A percentile compares a stretch with the other conserved stretches of the same genome.
phyloP scores from a whole-genome alignment of 1,140 invertebrate species.

The Calephelis virginiensis region DNA sequence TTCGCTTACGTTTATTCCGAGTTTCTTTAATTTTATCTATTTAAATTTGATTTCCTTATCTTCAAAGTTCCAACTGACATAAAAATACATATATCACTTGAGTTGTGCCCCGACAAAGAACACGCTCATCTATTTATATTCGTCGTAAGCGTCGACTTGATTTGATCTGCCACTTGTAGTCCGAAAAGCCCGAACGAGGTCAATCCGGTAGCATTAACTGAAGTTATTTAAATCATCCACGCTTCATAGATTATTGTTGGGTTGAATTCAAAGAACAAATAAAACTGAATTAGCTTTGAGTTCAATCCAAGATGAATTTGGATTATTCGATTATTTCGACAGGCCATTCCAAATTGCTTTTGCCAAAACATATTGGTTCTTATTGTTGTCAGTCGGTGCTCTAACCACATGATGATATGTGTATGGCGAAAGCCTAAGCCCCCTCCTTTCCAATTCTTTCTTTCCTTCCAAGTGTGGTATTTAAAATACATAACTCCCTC shows the following conservation, averaged over 20 bases:
- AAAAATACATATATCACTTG: slow-evolving; percentile 26
- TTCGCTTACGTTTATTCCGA: too few relatives aligned
- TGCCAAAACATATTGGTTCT: too few relatives aligned
- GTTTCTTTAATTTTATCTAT: not conserved
- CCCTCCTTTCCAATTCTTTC: too few relatives aligned
- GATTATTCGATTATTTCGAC: too few relatives aligned
- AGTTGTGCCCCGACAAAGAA: slow-evolving; percentile 32
- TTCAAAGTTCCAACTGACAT: slow-evolving; percentile 1
- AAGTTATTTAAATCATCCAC: slow-evolving; percentile 15
- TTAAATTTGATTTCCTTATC: not conserved
- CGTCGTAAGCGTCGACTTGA: slow-evolving; percentile 45
- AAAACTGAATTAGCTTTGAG: slow-evolving; percentile 9
- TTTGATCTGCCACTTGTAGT: slow-evolving; percentile 48
- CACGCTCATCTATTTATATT: slow-evolving; percentile 46
- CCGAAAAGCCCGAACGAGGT: slow-evolving; percentile 44
- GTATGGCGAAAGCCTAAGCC: too few relatives aligned
- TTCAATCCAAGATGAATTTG: not conserved
- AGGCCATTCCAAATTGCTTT: too few relatives aligned
- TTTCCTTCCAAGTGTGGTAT: too few relatives aligned
- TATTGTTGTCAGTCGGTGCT: too few relatives aligned
- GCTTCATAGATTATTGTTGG: slow-evolving; percentile 6
- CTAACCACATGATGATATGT: too few relatives aligned
- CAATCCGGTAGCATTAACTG: slow-evolving; percentile 34
- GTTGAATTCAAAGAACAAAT: slow-evolving; percentile 2
- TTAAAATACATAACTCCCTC: too few relatives aligned